Percentiles rank a stretch among this genome's conserved stretches.
phyloP scores from a whole-genome alignment of 2,888 invertebrate species.

The Scaeva pyrastri region DNA sequence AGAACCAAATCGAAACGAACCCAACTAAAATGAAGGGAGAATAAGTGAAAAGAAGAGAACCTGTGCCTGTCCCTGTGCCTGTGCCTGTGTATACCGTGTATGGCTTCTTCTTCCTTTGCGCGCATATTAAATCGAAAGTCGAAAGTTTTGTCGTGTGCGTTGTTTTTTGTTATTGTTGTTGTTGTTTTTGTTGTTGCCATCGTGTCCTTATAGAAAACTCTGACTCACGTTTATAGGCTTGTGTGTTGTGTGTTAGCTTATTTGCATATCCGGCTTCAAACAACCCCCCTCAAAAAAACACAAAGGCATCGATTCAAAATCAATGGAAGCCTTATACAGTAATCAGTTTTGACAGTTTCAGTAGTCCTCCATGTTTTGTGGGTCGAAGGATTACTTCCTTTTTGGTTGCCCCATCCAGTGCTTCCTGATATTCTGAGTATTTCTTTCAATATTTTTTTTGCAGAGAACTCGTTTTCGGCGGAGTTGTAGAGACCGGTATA shows the following conservation, averaged over 20 bases:
- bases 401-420: conserved; percentile 21
- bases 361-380: conserved; percentile 68
- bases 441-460: background rate
- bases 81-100: conserved; percentile 18
- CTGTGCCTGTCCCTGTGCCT: too few species aligned
- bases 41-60: conserved; percentile 53
- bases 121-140: conserved; percentile 71
- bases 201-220: conserved; percentile 6
- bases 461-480: background rate
- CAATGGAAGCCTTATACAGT: conserved; percentile 75
- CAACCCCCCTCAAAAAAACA: conserved; percentile 18
- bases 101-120: conserved; percentile 55
- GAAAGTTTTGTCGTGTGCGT: conserved; percentile 41
- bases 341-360: conserved; percentile 76
- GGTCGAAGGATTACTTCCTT: conserved; percentile 70
- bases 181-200: background rate
- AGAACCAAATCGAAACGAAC: too few species aligned
- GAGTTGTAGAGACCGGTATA: background rate
- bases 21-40: too few species aligned
- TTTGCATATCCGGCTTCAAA: conserved; percentile 56
- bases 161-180: conserved; percentile 24
- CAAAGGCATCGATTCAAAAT: conserved; percentile 66
- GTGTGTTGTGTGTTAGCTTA: conserved; percentile 49
- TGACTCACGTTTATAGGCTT: conserved; percentile 34
- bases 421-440: conserved; percentile 21